A percentile compares a stretch with the other conserved stretches of the same genome.
Conservation (phyloP, 2,888 invertebrate genomes). For the Noctuana brunneofusca region DNA sequence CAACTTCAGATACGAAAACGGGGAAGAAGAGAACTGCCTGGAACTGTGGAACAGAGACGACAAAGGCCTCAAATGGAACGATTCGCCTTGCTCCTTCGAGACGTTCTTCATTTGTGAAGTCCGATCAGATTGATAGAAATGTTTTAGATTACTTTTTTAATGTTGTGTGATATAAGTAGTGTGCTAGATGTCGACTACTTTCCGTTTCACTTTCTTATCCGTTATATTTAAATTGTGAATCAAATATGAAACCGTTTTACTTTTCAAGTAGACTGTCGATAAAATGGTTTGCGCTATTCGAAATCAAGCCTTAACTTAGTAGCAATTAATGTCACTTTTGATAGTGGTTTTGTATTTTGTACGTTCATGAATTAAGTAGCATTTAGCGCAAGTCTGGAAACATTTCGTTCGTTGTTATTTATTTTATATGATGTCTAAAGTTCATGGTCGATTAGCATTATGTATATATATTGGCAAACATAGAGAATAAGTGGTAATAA, state of each 20-base stretch:
- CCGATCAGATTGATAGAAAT: constrained; percentile 72
- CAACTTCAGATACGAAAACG: constrained; percentile 96
- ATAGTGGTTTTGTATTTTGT: neutral
- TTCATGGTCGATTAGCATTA: constrained; percentile 26
- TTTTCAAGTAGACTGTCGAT: neutral
- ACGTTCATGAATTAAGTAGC: neutral
- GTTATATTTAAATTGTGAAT: constrained; percentile 1
- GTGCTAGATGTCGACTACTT: constrained; percentile 49
- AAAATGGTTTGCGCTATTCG: neutral
- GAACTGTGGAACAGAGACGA: constrained; percentile 96
- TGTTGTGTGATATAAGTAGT: constrained; percentile 58
- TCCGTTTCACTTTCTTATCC: constrained; percentile 3
- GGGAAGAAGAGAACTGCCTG: constrained; percentile 95
- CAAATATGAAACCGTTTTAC: neutral
- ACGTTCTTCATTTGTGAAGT: constrained; percentile 96
- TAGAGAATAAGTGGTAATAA: constrained; percentile 40
- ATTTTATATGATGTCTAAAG: constrained; percentile 35
- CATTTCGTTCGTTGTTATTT: constrained; percentile 34
- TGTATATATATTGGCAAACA: constrained; percentile 23
- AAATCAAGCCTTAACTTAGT: neutral
- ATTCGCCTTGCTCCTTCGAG: constrained; percentile 96
- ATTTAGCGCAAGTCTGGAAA: neutral
- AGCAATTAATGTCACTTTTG: neutral
- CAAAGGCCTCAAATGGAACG: constrained; percentile 96
- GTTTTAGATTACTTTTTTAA: constrained; percentile 39